Base-by-base conservation (phyloP, 2,888 invertebrate genomes). In the Malthinus flaveolus region DNA sequence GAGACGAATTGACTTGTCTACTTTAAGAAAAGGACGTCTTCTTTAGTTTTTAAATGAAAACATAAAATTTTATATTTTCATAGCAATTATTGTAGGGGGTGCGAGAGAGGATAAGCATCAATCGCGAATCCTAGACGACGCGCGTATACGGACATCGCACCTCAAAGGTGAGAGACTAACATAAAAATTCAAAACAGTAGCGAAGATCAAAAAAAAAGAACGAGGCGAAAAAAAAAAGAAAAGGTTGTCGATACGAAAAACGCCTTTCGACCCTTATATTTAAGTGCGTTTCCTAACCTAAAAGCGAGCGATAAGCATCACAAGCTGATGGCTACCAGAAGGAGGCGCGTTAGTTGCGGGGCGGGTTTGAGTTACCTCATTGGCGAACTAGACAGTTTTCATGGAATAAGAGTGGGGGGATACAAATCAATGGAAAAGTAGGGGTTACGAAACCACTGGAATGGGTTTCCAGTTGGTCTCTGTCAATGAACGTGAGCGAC, bases 281-380 rank as follows among this genome's bases (percentile, higher is more conserved):
- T 62, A 62, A 58, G 59, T 47, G 15, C 56, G 56, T 49, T 56
- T 45, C 35, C 51, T 31, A 44, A 11, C 45, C 51, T 36, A 45
- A 49, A 52, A 35, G 50, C 48, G 31, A 47, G 57, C 73, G 78
- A 78, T 78, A 78, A 76, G 74, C 60, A 78, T 78, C 78, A 71
- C 73, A 73, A 48, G 70, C 76, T 78, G 76, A 78, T 78, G 78
- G 78, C 78, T 77, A 77, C 78, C 78, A 75, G 75, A 69, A 68
- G 67, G 66, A 66, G 78, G 77, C 66, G 75, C 70, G 66, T 69
- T 69, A 56, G 60, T 37, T 46, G 48, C 49, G 50, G 65, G 77
- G 76, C 75, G 76, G 71, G 53, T 46, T 66, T 33, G 4, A 45
- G 49, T 52, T 9, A 9, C 53, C 23, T 62, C 62, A 73, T 75